A percentile compares a stretch with the other conserved stretches of the same genome.
Conservation (phyloP, 2,797 vertebrate species). For the Smutsia gigantea region DNA sequence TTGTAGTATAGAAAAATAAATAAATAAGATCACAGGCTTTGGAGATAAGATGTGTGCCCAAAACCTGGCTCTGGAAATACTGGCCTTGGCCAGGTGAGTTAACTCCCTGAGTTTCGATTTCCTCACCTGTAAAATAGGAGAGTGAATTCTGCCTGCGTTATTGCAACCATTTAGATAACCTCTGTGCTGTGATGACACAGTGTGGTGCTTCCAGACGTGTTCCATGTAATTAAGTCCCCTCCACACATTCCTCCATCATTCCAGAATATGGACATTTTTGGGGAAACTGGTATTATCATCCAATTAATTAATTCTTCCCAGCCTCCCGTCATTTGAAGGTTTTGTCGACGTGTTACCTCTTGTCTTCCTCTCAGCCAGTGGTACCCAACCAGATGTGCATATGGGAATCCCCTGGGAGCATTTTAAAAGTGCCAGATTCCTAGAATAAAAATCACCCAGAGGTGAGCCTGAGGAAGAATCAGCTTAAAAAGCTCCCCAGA, state of each 20-base stretch:
- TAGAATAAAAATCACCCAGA: conserved; percentile 12
- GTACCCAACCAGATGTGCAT: neutral
- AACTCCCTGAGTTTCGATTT: neutral
- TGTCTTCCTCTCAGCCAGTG: neutral
- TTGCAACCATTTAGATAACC: neutral
- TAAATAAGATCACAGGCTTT: neutral
- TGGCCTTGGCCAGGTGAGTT: neutral
- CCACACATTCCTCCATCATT: neutral
- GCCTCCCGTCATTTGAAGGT: neutral
- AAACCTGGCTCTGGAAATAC: neutral
- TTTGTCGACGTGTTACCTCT: conserved; percentile 14
- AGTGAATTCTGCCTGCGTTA: neutral
- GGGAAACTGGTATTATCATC: neutral
- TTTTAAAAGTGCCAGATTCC: neutral
- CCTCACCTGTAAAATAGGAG: neutral
- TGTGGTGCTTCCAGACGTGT: neutral
- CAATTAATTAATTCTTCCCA: conserved; percentile 29
- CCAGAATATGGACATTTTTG: neutral
- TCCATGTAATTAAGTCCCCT: neutral
- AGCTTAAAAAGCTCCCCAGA: neutral
- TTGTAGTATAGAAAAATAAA: neutral
- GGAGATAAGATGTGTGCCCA: neutral
- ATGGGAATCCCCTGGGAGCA: neutral
- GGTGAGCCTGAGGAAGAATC: neutral
- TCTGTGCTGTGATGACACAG: neutral